phyloP scores from a whole-genome alignment of 2,797 vertebrate genomes.

The Bothrops alternatus region DNA sequence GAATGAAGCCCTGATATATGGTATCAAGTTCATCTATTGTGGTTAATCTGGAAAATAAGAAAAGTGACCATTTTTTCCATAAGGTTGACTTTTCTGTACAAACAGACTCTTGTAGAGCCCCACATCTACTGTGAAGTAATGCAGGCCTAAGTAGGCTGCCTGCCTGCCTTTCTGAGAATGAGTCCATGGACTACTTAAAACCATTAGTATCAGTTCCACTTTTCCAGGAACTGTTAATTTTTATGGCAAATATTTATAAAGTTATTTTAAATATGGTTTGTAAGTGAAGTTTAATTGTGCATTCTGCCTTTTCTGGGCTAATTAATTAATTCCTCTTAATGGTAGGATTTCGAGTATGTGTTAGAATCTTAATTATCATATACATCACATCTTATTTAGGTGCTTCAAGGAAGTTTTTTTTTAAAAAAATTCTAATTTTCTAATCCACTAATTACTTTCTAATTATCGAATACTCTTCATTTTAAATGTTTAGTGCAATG shows the following conservation, averaged over 20 bases:
- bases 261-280: slow-evolving; percentile 10
- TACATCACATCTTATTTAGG: neutral
- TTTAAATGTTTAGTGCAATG: neutral
- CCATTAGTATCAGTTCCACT: neutral
- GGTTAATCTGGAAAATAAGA: neutral
- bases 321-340: neutral
- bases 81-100: neutral
- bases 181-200: neutral
- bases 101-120: neutral
- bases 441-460: neutral
- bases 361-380: neutral
- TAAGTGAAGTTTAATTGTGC: neutral
- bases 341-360: slow-evolving; percentile 21
- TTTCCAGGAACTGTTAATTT: neutral
- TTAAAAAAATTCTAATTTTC: neutral
- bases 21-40: neutral
- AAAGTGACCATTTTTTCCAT: neutral
- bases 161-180: neutral
- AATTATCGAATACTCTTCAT: neutral
- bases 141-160: neutral
- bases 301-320: neutral
- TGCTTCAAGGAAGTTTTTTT: neutral
- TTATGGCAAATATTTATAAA: neutral
- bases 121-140: neutral
- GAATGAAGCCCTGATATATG: neutral